These are phyloP conservation scores for Ornithorhynchus anatinus DNA, from an alignment of 2,113 vertebrate genomes.

Conservation along the genomic window DNA sequence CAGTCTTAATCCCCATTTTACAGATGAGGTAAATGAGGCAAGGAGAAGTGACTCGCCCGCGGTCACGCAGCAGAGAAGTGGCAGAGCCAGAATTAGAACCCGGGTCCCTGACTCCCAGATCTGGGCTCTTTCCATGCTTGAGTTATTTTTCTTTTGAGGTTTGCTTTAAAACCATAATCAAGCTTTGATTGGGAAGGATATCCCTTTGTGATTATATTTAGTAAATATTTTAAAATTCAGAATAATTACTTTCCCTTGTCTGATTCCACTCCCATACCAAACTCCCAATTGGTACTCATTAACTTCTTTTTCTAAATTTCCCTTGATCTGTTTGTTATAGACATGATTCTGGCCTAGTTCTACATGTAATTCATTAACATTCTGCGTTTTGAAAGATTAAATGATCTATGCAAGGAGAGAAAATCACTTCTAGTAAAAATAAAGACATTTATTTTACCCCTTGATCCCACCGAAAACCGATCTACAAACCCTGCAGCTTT, in stretches of 20 bases:
- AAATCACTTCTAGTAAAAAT: constrained; percentile 39
- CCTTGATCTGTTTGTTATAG: constrained; percentile 56
- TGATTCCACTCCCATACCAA: constrained; percentile 42
- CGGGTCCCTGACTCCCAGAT: too few species aligned
- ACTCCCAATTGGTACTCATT: constrained; percentile 64
- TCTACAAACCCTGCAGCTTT: neutral
- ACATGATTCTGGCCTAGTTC: constrained; percentile 67
- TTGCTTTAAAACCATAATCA: neutral
- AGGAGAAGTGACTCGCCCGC: too few species aligned
- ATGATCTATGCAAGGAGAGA: constrained; percentile 49
- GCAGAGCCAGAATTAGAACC: too few species aligned
- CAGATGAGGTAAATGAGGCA: too few species aligned
- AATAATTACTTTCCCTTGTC: constrained; percentile 65
- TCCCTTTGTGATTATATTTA: constrained; percentile 3
- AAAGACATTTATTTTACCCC: constrained; percentile 19
- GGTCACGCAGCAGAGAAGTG: too few species aligned
- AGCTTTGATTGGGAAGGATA: constrained; percentile 31
- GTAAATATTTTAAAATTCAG: constrained; percentile 66
- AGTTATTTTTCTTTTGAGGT: constrained; percentile 22
- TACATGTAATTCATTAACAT: constrained; percentile 63
- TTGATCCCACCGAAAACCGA: neutral
- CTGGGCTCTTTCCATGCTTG: constrained; percentile 35
- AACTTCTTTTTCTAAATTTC: constrained; percentile 66
- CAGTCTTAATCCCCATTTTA: too few species aligned
- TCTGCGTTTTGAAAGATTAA: constrained; percentile 53